Evolutionary conservation across 2,797 vertebrate species (phyloP).

Genomic region (Alfaro cultratus): DNA sequence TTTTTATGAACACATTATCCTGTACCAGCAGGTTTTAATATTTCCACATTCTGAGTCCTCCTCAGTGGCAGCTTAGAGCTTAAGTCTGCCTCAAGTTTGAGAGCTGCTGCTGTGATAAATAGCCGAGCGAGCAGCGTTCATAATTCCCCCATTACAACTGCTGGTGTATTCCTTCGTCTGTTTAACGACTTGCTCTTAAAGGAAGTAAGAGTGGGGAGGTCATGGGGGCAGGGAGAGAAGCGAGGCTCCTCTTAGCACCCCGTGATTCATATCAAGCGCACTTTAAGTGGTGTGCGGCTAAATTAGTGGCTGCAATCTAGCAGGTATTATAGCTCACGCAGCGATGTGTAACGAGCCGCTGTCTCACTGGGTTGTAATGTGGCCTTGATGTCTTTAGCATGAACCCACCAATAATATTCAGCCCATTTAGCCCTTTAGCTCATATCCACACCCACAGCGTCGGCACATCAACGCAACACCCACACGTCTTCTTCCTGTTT

Average conservation of each 20-base stretch:
- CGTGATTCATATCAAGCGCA: slow-evolving; percentile 74
- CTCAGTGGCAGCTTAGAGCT: slow-evolving; percentile 38
- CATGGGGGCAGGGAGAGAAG: slow-evolving; percentile 27
- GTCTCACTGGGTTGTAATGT: slow-evolving; percentile 57
- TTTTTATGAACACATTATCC: neutral
- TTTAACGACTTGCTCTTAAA: slow-evolving; percentile 68
- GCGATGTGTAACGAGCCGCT: slow-evolving; percentile 60
- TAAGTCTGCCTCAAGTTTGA: slow-evolving; percentile 37
- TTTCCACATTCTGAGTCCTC: slow-evolving; percentile 48
- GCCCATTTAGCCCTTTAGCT: slow-evolving; percentile 39
- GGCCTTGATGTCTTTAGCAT: slow-evolving; percentile 63
- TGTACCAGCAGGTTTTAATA: neutral
- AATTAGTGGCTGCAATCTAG: slow-evolving; percentile 69
- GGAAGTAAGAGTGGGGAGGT: slow-evolving; percentile 59
- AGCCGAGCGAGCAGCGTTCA: slow-evolving; percentile 60
- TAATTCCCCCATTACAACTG: slow-evolving; percentile 69
- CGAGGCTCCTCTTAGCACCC: slow-evolving; percentile 50
- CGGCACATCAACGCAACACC: slow-evolving; percentile 58
- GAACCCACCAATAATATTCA: slow-evolving; percentile 63
- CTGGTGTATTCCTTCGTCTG: slow-evolving; percentile 64
- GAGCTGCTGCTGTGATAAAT: slow-evolving; percentile 69
- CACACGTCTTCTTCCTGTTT: slow-evolving; percentile 70
- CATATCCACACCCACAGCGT: slow-evolving; percentile 59
- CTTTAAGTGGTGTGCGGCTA: slow-evolving; percentile 64
- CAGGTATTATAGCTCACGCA: slow-evolving; percentile 67